Evolutionary conservation across 64 coral and sea anemone species (phyloP).

Genomic region (Pocillopora verrucosa): DNA sequence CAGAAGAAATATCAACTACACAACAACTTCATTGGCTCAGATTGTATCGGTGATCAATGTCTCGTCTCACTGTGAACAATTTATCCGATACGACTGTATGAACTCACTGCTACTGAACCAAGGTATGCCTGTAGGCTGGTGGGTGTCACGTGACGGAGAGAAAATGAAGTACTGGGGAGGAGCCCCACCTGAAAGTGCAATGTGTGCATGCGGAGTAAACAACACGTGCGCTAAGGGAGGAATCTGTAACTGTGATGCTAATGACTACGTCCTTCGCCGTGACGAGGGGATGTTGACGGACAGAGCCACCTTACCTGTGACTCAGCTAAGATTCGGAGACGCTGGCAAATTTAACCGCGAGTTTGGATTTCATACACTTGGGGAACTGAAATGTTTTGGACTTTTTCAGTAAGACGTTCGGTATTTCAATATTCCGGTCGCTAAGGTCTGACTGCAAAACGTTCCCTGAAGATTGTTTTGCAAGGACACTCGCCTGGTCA

Average conservation of each 20-base stretch:
- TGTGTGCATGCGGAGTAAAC: conserved; percentile 41
- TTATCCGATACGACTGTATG: conserved; percentile 53
- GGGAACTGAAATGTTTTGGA: conserved; percentile 28
- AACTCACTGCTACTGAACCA: conserved; percentile 19
- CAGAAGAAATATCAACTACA: conserved; percentile 26
- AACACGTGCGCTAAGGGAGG: neutral
- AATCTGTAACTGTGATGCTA: conserved; percentile 43
- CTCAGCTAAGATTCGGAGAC: conserved; percentile 48
- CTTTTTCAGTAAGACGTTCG: neutral
- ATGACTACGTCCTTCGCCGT: conserved; percentile 21
- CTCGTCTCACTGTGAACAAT: conserved; percentile 50
- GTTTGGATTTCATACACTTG: conserved; percentile 38
- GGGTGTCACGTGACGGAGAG: conserved; percentile 50
- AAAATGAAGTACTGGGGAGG: conserved; percentile 54
- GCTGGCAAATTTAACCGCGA: conserved; percentile 23
- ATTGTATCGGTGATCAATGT: conserved; percentile 30
- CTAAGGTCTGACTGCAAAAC: no score
- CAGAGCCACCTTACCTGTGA: conserved; percentile 35
- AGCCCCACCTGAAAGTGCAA: neutral
- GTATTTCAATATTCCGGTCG: no score
- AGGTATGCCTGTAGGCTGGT: conserved; percentile 43
- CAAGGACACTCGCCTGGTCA: no score
- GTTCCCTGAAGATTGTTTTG: no score
- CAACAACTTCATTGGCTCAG: conserved; percentile 12
- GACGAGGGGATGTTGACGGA: conserved; percentile 32